Percentiles rank a stretch among this genome's conserved stretches.
Conservation (phyloP, 2,113 vertebrate species). For the Romanogobio albipinnatus region DNA sequence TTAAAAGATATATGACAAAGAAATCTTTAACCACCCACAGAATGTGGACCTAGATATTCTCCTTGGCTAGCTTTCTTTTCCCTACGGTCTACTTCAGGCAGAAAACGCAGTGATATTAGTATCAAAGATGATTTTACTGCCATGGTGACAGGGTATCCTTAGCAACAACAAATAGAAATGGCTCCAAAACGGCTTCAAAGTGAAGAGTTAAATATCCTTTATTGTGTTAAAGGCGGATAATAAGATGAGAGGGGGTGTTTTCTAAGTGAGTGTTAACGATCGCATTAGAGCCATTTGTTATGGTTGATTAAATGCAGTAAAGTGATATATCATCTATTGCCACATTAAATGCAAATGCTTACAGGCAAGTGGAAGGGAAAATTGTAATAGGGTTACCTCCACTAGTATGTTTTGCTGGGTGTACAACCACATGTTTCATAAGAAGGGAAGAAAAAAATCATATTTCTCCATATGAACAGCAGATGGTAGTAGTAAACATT, state of each 20-base stretch:
- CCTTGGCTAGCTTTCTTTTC: not conserved
- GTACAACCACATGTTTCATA: not conserved
- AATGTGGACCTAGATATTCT: slow-evolving; percentile 10
- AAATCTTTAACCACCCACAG: slow-evolving; percentile 12
- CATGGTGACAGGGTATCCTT: slow-evolving; percentile 52
- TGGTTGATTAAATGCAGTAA: slow-evolving; percentile 25
- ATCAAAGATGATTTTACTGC: slow-evolving; percentile 42
- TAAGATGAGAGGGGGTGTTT: not conserved
- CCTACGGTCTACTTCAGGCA: not conserved
- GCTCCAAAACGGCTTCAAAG: slow-evolving; percentile 7
- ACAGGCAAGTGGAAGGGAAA: not conserved
- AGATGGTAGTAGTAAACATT: slow-evolving; percentile 82
- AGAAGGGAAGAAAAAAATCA: slow-evolving; percentile 15
- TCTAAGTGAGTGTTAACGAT: slow-evolving; percentile 15
- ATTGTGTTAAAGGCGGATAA: slow-evolving; percentile 17
- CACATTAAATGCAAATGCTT: not conserved
- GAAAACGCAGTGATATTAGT: slow-evolving; percentile 37
- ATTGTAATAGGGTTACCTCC: not conserved
- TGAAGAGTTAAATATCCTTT: slow-evolving; percentile 12
- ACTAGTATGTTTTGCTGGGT: not conserved
- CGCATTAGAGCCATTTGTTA: slow-evolving; percentile 14
- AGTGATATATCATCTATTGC: not conserved
- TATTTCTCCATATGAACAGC: slow-evolving; percentile 75
- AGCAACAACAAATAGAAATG: slow-evolving; percentile 53
- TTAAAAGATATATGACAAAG: slow-evolving; percentile 46